Base-by-base conservation (phyloP, 2,113 vertebrate genomes). In the Callocephalon fimbriatum region DNA sequence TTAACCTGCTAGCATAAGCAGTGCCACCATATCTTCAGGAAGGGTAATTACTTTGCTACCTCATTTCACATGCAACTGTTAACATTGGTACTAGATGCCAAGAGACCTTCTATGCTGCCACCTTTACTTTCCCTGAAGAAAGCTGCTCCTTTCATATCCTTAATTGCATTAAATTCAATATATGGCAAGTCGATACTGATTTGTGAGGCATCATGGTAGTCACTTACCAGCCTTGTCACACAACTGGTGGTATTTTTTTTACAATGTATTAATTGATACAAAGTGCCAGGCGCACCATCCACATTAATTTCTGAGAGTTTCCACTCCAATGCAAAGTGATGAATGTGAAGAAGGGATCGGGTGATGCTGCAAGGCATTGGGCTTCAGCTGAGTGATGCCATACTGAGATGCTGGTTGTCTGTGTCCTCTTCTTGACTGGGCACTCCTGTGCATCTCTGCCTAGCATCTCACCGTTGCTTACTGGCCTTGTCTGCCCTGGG, bases 281-380 rank as follows among this genome's bases (percentile, higher is more conserved):
- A 81, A 50, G 35, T 58, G n/a, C 32, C 47, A 62, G 9, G 9
- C 9, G 15, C 4, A 7, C 8, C 1, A 0, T 31, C 42, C 50
- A 6, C 7, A 2, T 37, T 29, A 0, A 17, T 68, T 79, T 75
- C 27, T 15, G 72, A 44, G 32, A 31, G 9, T 31, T 35, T 74
- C 31, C 1, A 1, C 56, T 63, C 22, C 6, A 4, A 37, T 0
- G 0, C 12, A 31, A 59, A 86, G 31, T 27, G 67, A 56, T 0
- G 3, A 37, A 47, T 44, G 5, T 17, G 68, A 63, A 59, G 16
- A 62, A 71, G 5, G 32, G 10, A 53, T 37, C 0, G 3, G 35
- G 32, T 38, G 31, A 44, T n/a, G 42, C 13, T 47, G 47, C 29
- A n/a, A 54, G 48, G 53, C 53, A 32, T 17, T 2, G 8, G 32